Conservation (phyloP, 1,140 invertebrate species). For the Drosophila ficusphila region DNA sequence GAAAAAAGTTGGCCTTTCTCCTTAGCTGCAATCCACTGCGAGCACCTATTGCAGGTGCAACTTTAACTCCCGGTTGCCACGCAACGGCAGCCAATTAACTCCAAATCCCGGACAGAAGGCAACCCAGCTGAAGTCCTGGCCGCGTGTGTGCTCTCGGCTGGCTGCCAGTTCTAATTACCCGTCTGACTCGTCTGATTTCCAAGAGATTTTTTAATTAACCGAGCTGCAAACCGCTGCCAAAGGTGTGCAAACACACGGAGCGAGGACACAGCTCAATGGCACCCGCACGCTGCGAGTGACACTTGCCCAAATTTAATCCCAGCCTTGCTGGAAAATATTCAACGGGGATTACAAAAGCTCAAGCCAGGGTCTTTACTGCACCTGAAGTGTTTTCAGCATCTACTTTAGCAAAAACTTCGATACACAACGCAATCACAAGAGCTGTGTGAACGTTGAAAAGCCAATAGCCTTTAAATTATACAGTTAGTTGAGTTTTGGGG, state of each 20-base stretch:
- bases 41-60: constrained; percentile 37
- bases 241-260: constrained; percentile 16
- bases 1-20: constrained; percentile 3
- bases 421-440: no score
- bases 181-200: constrained; percentile 50
- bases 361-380: neutral
- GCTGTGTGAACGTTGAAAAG: no score
- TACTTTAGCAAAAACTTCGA: neutral
- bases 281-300: constrained; percentile 23
- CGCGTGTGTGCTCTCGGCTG: constrained; percentile 11
- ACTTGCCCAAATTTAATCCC: constrained; percentile 20
- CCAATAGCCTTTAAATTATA: no score
- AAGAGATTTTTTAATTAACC: constrained; percentile 60
- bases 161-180: constrained; percentile 66
- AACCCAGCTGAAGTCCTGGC: neutral
- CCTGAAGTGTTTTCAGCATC: neutral
- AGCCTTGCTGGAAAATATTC: neutral
- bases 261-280: constrained; percentile 7
- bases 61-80: constrained; percentile 34
- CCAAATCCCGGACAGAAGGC: constrained; percentile 38
- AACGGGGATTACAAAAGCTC: neutral
- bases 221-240: constrained; percentile 34
- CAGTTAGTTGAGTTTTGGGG: no score
- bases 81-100: constrained; percentile 65
- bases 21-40: constrained; percentile 38